A percentile compares a stretch with the other conserved stretches of the same genome.
These are phyloP conservation scores for Apogon hyalosoma DNA, from an alignment of 2,797 vertebrate genomes.

Conservation along the genomic window DNA sequence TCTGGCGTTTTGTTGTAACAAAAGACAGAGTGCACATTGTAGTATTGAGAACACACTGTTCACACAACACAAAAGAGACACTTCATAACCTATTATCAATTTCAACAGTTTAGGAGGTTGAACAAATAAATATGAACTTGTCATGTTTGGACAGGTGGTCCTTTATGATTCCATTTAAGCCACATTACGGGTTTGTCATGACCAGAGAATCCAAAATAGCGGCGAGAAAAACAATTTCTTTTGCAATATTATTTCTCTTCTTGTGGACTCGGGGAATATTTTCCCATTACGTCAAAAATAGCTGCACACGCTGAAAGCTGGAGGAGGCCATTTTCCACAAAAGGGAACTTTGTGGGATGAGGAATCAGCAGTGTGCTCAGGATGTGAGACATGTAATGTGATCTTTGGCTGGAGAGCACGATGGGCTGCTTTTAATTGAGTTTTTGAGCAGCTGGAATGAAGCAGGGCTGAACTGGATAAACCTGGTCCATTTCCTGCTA, in stretches of 20 bases:
- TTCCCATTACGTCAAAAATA: conserved; percentile 68
- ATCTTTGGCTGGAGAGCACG: conserved; percentile 57
- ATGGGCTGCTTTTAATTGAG: conserved; percentile 66
- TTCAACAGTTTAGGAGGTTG: conserved; percentile 29
- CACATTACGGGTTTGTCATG: conserved; percentile 51
- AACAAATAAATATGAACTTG: conserved; percentile 58
- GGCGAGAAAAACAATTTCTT: conserved; percentile 46
- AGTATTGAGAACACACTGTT: conserved; percentile 29
- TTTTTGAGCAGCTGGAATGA: conserved; percentile 60
- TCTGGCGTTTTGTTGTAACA: neutral
- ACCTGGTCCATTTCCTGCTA: conserved; percentile 42
- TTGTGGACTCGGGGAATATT: conserved; percentile 49
- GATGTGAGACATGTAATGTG: conserved; percentile 62
- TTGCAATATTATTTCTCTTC: conserved; percentile 49
- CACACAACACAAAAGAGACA: conserved; percentile 32
- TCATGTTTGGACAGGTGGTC: conserved; percentile 79
- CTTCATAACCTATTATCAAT: conserved; percentile 6
- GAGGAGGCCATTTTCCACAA: conserved; percentile 62
- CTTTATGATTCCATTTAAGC: conserved; percentile 44
- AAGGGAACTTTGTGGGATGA: conserved; percentile 42
- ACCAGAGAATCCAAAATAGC: conserved; percentile 57
- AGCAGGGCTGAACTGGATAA: conserved; percentile 52
- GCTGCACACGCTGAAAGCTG: conserved; percentile 27
- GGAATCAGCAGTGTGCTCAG: conserved; percentile 50
- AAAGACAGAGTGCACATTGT: conserved; percentile 12